Evolutionary conservation across 2,888 invertebrate genomes (phyloP), one percentile per base, ranked within the genome.

Genomic region (Mactromeris polynyma): DNA sequence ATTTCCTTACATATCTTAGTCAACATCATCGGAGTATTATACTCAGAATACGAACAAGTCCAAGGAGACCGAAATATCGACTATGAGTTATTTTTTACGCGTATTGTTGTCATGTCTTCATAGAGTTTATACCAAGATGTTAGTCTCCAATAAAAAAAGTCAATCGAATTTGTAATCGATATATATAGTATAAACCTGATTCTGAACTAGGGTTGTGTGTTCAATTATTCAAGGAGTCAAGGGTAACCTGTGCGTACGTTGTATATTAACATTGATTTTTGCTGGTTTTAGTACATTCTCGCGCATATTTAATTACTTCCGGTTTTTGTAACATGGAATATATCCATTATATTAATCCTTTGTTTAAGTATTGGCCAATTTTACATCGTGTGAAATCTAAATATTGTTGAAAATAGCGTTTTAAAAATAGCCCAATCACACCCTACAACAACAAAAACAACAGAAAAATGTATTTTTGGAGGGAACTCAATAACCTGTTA

Each of bases 201-300:
- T 9, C n/a, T 26, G 11, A 0, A 64, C 9, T 64, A 26, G 9
- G 58, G 0, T 9, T 64, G 26, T 64, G n/a, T 26, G 46, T 64
- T 26, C 26, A 64, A 64, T 64, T 64, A 64, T 64, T 64, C 58
- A 64, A 26, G 58, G 58, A 21, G 58, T 64, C 58, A 64, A 64
- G n/a, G 9, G 58, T 64, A 26, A 26, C 58, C 26, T 46, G 46
- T 46, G 1, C 9, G 26, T 64, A 26, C 58, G 58, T 64, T 26
- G 9, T 64, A 64, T n/a, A 64, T 26, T 64, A 7, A 64, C 58
- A 64, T 64, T 64, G 58, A 64, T 64, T 64, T 46, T 9, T 64
- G 26, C 26, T 26, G 58, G 26, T n/a, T 26, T n/a, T n/a, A 26
- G 26, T 64, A 26, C 58, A 64, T 64, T 64, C 21, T n/a, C n/a